Evolutionary conservation across 2,797 vertebrate genomes (phyloP), one percentile per base, ranked within the genome.

Genomic region (Alosa sapidissima): DNA sequence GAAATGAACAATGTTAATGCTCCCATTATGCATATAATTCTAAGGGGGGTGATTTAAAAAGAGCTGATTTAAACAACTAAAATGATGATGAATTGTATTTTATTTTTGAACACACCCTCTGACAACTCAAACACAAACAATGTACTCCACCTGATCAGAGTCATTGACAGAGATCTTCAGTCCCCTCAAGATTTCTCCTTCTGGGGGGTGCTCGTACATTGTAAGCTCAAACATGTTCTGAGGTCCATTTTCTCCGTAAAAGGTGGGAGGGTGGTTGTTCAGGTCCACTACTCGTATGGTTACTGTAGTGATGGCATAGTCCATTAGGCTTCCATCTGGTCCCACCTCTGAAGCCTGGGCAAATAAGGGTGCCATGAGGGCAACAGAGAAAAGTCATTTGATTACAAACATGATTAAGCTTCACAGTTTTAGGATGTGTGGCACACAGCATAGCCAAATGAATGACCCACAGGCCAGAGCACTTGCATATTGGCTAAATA

Each of bases 251-350:
- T 98, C 97, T 55, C 98, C 98, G 0, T 97, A 99, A 93, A 99
- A 99, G 0, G 97, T 98, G 0, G 98, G 98, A 0, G 96, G 97
- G 16, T 99, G 98, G 85, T 99, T 99, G 92, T 99, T 99, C 83
- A 99, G 95, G 91, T 99, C 98, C 2, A 99, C 96, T 14, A 99
- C 95, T 83, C 96, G 95, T 92, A 99, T 96, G 84, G 95, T 97
- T 85, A 98, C 94, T 0, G 86, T 92, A 81, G 96, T 94, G 83
- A 92, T 88, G 0, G 94, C 86, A 2, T 92, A 93, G 60, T 95
- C 96, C 0, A 94, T 86, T 13, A 87, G 82, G 36, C 87, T 92
- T 47, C 94, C 95, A 9, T 94, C 91, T 48, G 92, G 91, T 65
- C 93, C 94, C 3, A 97, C 87, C 90, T 99, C 98, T 78, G 96